A percentile compares a stretch with the other conserved stretches of the same genome.
phyloP scores from a whole-genome alignment of 2,888 invertebrate species.

The Tortrix viridana region DNA sequence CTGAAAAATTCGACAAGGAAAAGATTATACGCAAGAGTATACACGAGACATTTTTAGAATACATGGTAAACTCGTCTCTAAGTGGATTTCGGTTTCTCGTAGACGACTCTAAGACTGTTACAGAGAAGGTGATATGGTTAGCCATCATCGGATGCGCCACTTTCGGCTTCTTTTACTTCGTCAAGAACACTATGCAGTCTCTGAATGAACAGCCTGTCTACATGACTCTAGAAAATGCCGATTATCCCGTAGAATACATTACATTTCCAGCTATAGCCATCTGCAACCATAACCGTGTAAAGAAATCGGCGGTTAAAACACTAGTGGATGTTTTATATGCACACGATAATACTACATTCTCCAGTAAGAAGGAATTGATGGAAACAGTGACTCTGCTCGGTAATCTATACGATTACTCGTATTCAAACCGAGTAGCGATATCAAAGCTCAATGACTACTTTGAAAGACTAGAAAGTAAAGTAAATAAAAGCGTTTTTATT shows the following conservation, averaged over 20 bases:
- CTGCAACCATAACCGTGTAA: slow-evolving; percentile 31
- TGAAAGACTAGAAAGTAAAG: slow-evolving; percentile 18
- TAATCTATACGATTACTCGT: slow-evolving; percentile 30
- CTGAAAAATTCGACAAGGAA: slow-evolving; percentile 5
- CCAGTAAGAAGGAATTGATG: slow-evolving; percentile 26
- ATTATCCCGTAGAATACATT: slow-evolving; percentile 10
- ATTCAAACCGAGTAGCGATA: slow-evolving; percentile 10
- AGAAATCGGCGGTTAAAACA: slow-evolving; percentile 20
- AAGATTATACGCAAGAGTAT: slow-evolving; percentile 27
- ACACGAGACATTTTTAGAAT: slow-evolving; percentile 22
- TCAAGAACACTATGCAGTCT: slow-evolving; percentile 10
- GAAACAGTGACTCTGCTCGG: slow-evolving; percentile 21
- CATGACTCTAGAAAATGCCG: slow-evolving; percentile 25
- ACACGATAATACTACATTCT: slow-evolving; percentile 26
- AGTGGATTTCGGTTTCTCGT: slow-evolving; percentile 28
- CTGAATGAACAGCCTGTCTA: slow-evolving; percentile 21
- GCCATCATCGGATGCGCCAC: slow-evolving; percentile 15
- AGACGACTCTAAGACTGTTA: slow-evolving; percentile 12
- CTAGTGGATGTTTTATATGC: slow-evolving; percentile 20
- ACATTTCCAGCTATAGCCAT: slow-evolving; percentile 29
- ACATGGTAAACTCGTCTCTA: slow-evolving; percentile 28
- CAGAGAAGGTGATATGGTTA: slow-evolving; percentile 21
- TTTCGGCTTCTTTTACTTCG: slow-evolving; percentile 26
- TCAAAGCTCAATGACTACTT: slow-evolving; percentile 18
- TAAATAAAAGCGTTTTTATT: slow-evolving; percentile 10